Evolutionary conservation across 1,140 invertebrate genomes (phyloP), one percentile per base, ranked within the genome.

Genomic region (Dolichoris vasculosae): DNA sequence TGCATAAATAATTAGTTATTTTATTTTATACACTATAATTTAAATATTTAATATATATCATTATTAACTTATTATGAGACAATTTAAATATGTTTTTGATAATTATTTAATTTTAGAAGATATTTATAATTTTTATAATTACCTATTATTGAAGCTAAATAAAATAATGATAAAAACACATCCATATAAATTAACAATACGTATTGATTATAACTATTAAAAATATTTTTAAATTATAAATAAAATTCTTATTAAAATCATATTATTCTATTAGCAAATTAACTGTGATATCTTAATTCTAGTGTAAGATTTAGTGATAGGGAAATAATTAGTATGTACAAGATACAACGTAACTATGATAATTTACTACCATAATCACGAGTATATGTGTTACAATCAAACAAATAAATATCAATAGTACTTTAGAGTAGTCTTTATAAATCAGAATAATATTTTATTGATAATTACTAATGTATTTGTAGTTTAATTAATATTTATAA

Each of bases 291-390:
- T 75, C 67, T 75, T 30, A n/a, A 75, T 38, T 63, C 1, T 17
- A 35, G 51, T 51, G 48, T 35, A 23, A 35, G 75, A 78, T 67
- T 51, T 55, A 59, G 48, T 46, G 63, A 32, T 40, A 79, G 20
- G 32, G 59, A 84, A 84, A 84, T 84, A 84, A 84, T 71, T 84
- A 76, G n/a, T 78, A 38, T 35, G n/a, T 78, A 79, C 11, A 32
- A 84, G 63, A 48, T 78, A 8, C 40, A 78, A 46, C 55, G 40
- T 32, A 59, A 76, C 51, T 75, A 40, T 38, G 43, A 76, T 83
- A 64, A 55, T 38, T 83, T 40, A 76, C 71, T 35, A 82, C 26
- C 35, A 63, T 59, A 35, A 38, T 48, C 35, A 15, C 63, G 11
- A 67, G 51, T 40, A 11, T 6, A 51, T 17, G 32, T 32, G 13